These are phyloP conservation scores for Thalassaphorura encarpata DNA, from an alignment of 1,140 invertebrate species.

Conservation along the genomic window DNA sequence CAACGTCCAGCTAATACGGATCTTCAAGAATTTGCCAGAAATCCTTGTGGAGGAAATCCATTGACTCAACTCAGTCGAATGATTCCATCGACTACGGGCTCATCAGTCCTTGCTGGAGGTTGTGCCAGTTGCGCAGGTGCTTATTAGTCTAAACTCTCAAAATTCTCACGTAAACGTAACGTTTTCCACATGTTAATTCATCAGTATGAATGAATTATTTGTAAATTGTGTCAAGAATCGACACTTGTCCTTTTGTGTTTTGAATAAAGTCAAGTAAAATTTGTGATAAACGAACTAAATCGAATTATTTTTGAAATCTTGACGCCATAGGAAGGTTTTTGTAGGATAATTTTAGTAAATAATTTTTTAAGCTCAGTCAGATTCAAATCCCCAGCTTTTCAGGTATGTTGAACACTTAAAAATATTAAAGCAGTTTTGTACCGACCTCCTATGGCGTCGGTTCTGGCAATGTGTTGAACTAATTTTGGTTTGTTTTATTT, in stretches of 20 bases:
- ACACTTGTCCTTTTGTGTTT: too few species aligned
- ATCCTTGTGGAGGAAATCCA: constrained; percentile 1
- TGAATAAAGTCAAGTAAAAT: too few species aligned
- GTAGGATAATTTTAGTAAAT: not conserved
- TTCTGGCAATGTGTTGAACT: not conserved
- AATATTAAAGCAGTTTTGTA: too few species aligned
- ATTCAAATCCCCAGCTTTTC: too few species aligned
- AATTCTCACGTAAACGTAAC: too few species aligned
- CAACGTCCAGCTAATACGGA: constrained; percentile 15
- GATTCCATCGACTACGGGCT: not conserved
- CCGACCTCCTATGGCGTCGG: constrained; percentile 22
- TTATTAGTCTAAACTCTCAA: too few species aligned
- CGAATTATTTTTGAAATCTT: not conserved
- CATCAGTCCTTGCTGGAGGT: constrained; percentile 3
- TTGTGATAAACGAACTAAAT: not conserved
- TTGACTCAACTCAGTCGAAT: not conserved
- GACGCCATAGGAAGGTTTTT: constrained; percentile 22
- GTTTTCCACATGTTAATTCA: too few species aligned
- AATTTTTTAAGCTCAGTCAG: not conserved
- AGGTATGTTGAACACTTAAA: too few species aligned
- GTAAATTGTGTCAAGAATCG: too few species aligned
- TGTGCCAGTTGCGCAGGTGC: constrained; percentile 19
- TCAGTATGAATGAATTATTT: too few species aligned
- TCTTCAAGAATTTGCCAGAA: constrained; percentile 24
- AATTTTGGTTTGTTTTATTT: constrained; percentile 1